Conservation (phyloP, 2,113 vertebrate genomes). For the Epinephelus lanceolatus region DNA sequence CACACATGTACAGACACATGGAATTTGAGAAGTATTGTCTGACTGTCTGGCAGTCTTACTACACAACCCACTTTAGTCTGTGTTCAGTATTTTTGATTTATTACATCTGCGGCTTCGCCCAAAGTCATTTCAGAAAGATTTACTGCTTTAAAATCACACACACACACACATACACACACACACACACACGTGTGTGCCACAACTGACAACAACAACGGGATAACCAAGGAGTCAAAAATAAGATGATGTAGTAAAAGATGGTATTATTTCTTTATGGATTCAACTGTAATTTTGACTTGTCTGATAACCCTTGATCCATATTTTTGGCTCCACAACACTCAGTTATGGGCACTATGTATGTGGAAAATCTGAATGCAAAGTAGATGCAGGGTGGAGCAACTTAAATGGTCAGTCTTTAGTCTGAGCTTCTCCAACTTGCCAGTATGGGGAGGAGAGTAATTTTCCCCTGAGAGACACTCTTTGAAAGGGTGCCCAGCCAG, state of each 20-base stretch:
- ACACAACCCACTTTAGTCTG: slow-evolving; percentile 33
- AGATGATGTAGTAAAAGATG: no score
- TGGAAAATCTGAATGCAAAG: slow-evolving; percentile 27
- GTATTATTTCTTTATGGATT: not conserved
- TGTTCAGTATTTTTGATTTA: slow-evolving; percentile 58
- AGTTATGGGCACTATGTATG: not conserved
- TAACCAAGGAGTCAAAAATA: no score
- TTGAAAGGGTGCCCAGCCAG: slow-evolving; percentile 58
- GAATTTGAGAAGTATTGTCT: slow-evolving; percentile 45
- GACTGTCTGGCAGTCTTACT: slow-evolving; percentile 33
- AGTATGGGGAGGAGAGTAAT: slow-evolving; percentile 15
- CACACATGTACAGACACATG: slow-evolving; percentile 37
- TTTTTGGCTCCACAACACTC: not conserved
- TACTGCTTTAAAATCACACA: slow-evolving; percentile 27
- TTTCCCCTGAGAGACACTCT: slow-evolving; percentile 43
- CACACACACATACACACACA: not conserved
- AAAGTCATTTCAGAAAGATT: slow-evolving; percentile 25
- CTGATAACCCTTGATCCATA: not conserved
- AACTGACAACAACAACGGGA: no score
- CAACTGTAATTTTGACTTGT: not conserved
- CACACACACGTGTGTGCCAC: not conserved
- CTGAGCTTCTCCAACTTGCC: slow-evolving; percentile 9
- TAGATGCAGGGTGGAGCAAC: slow-evolving; percentile 11
- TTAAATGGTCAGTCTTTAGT: slow-evolving; percentile 22
- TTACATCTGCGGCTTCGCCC: slow-evolving; percentile 42